These are phyloP conservation scores for Hoplias malabaricus DNA, from an alignment of 2,113 vertebrate genomes.

Conservation along the genomic window DNA sequence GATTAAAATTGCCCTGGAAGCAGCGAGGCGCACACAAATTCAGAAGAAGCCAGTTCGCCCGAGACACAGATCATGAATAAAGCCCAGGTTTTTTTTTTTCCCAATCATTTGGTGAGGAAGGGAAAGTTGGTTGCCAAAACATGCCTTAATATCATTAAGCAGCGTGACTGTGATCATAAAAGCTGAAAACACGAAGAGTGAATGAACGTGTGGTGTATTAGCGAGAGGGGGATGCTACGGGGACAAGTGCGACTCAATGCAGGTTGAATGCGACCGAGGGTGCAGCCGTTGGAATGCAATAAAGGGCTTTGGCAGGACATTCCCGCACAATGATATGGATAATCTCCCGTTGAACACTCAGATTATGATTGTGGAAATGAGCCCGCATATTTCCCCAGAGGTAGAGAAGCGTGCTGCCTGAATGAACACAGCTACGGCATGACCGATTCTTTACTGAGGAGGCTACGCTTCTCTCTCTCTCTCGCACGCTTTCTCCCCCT, in stretches of 20 bases:
- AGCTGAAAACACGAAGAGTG: not conserved
- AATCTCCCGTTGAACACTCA: conserved; percentile 34
- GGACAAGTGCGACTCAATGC: not conserved
- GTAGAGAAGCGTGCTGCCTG: conserved; percentile 8
- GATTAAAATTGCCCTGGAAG: conserved; percentile 22
- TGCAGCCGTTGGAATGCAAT: not conserved
- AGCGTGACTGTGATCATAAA: not conserved
- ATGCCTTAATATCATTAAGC: not conserved
- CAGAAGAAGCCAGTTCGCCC: not conserved
- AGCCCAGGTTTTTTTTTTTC: not conserved
- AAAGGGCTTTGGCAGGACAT: conserved; percentile 13
- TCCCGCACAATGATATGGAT: conserved; percentile 25
- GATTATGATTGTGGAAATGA: conserved; percentile 37
- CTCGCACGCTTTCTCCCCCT: not conserved
- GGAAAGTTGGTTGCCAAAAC: not conserved
- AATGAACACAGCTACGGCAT: conserved; percentile 25
- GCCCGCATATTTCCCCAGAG: conserved; percentile 25
- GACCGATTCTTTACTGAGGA: conserved; percentile 30
- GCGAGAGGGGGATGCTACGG: not conserved
- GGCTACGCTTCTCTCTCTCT: not conserved
- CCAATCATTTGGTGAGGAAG: not conserved
- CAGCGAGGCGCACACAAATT: conserved; percentile 27
- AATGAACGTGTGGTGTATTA: not conserved
- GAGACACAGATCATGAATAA: conserved; percentile 29
- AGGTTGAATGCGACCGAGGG: conserved; percentile 3